Base-by-base conservation (phyloP, 2,113 vertebrate genomes). In the Prionailurus viverrinus region DNA sequence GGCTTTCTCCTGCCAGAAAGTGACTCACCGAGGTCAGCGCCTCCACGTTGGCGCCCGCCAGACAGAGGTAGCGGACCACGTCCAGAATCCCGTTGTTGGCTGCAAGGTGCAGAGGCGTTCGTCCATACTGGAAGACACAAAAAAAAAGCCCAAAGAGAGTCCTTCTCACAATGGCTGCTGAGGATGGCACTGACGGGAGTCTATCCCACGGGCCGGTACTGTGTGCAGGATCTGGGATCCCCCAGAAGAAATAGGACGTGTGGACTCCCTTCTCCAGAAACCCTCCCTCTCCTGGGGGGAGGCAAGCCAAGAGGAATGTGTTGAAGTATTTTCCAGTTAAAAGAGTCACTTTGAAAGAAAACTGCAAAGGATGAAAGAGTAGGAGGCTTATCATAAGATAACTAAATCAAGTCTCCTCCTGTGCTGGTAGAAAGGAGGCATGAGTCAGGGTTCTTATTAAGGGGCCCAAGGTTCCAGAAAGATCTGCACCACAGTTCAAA, bases 21-120 rank as follows among this genome's bases (percentile, higher is more conserved):
- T 81, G 93, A 99, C 99, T 99, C 98, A 99, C 99, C 95, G 98
- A 98, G 45, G 99, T 99, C 98, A 99, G 98, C 1, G 98, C 99
- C 65, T 99, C 99, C 66, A 99, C 99, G 4, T 99, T 99, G 65
- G 99, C 99, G 84, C 99, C 99, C 0, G 98, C 97, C 66, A 99
- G 98, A 96, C 99, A 99, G 78, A 99, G 99, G 93, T 99, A 99
- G 5, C 99, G 99, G 76, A 99, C 99, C 31, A 99, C 99, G 86
- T 99, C 99, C 1, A 99, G 99, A 97, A 99, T 99, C 48, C 99
- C 99, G 1, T 99, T 99, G 98, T 99, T 99, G 41, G 99, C 99
- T 14, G 99, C 99, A 84, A 99, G 98, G 97, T 99, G 99, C 53
- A 99, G 99, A 53, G 99, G 99, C 1, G 99, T 99, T 80, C 99